Evolutionary conservation across 2,888 invertebrate species (phyloP), one percentile per base, ranked within the genome.

Genomic region (Linnaemya tessellans): DNA sequence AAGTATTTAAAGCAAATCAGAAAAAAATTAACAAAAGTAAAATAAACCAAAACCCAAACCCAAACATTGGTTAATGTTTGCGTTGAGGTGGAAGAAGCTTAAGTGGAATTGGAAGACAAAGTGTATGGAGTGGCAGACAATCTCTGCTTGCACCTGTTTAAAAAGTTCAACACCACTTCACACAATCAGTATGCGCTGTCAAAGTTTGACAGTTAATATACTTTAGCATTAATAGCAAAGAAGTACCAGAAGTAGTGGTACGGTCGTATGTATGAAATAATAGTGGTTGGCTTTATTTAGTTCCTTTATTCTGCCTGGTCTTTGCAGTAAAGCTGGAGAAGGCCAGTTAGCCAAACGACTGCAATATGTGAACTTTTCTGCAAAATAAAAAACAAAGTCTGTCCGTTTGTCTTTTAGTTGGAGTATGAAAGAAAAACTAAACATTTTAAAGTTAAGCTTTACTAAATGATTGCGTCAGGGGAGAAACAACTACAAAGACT

Each of bases 151-250:
- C 88, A 88, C 88, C 88, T 88, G 88, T 88, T 85, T 87, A 84
- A 88, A 71, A 88, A 85, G 87, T 87, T 87, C 84, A 87, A 82
- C 73, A 84, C 85, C 80, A 84, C 86, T 80, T 86, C 87, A 80
- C 87, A 85, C 88, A 89, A 89, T 88, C 89, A 88, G 88, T 87
- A 87, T 87, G 88, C 86, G 87, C 87, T 88, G 89, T 89, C 88
- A 88, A 87, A 80, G 79, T 87, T 87, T 88, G 89, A 89, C 89
- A 89, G 88, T 87, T 88, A 88, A 87, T 88, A 88, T 84, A 88
- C 87, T 88, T 90, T 86, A 90, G 88, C 89, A 88, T 88, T 88
- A 88, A 87, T 81, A 85, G 83, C 80, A 70, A 56, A 73, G 77
- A 62, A 71, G 71, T 46, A 71, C 70, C 70, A 71, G 43, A 54